Percentiles rank a stretch among this genome's conserved stretches.
Conservation (phyloP, 2,888 invertebrate species). For the Drosophila kambysellisi region DNA sequence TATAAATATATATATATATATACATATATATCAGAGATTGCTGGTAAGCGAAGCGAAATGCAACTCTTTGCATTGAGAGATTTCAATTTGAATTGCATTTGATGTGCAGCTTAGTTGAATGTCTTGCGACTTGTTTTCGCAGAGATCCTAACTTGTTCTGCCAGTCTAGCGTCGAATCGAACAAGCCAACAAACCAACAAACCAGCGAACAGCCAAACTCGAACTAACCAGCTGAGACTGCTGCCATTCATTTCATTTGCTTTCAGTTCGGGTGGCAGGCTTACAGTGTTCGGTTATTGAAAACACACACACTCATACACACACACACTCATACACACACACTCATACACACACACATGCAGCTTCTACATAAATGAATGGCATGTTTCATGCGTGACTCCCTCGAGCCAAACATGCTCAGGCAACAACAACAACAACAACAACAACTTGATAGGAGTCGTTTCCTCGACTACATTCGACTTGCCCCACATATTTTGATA, state of each 20-base stretch:
- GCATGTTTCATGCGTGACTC: constrained; percentile 2
- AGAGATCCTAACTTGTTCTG: constrained; percentile 22
- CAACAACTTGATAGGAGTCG: neutral
- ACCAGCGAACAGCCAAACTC: constrained; percentile 1
- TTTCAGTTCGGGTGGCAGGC: constrained; percentile 6
- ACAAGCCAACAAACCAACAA: neutral
- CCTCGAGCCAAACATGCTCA: neutral
- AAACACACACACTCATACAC: neutral
- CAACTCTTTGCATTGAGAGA: constrained; percentile 59
- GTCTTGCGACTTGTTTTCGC: constrained; percentile 30
- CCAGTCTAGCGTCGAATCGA: constrained; percentile 2
- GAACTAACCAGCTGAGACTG: constrained; percentile 17
- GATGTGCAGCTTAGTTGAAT: constrained; percentile 66
- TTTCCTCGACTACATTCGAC: neutral
- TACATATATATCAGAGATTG: neutral
- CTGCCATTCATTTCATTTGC: constrained; percentile 14
- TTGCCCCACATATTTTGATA: constrained; percentile 1
- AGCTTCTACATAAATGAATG: neutral
- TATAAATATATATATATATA: neutral
- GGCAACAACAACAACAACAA: neutral
- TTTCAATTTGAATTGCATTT: constrained; percentile 72
- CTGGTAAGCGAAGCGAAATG: constrained; percentile 29
- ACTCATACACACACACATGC: neutral
- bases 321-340: neutral
- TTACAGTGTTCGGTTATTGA: constrained; percentile 5